Evolutionary conservation across 2,888 invertebrate genomes (phyloP), one percentile per base, ranked within the genome.

Genomic region (Cremastobaeus sp.): DNA sequence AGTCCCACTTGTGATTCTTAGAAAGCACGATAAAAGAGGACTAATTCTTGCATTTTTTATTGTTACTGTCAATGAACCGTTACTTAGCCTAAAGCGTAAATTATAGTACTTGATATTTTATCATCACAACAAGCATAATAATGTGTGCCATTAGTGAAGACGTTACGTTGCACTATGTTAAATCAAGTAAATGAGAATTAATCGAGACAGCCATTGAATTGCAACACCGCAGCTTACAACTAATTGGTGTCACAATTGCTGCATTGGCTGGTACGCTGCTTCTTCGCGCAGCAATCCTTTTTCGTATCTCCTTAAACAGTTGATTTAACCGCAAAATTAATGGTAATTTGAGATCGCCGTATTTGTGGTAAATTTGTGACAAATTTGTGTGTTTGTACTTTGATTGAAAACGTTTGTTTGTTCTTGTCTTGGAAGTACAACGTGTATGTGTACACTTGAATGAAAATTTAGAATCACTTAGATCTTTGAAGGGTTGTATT

Each of bases 31-130:
- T 30, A 47, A 60, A 28, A 60, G 25, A 48, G 48, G 47, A 48
- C 47, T 60, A 39, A 50, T 60, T 60, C 30, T 48, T 50, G 39
- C 57, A 50, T 39, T 60, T 60, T n/a, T n/a, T n/a, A 60, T 50
- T 60, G 60, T 60, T 39, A 50, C 45, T 47, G 45, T 47, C 45
- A 60, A 48, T 60, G 39, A 60, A 60, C 60, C 21, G 39, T 39
- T 39, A 18, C 48, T 60, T 39, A 50, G 15, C 17, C 60, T 60
- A 60, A 37, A 60, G 41, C 32, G 28, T 32, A 60, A 50, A 45
- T 59, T 47, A 39, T 37, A 30, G 39, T 60, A 60, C 11, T 41
- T 50, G n/a, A 62, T 62, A 35, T 41, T 41, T 28, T 41, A 41
- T 30, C 17, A 32, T 50, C 50, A 17, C 50, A 30, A 48, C 20